Percentiles rank a stretch among this genome's conserved stretches.
Evolutionary conservation across 2,888 invertebrate genomes (phyloP).

Genomic region (Dryadula phaetusa): DNA sequence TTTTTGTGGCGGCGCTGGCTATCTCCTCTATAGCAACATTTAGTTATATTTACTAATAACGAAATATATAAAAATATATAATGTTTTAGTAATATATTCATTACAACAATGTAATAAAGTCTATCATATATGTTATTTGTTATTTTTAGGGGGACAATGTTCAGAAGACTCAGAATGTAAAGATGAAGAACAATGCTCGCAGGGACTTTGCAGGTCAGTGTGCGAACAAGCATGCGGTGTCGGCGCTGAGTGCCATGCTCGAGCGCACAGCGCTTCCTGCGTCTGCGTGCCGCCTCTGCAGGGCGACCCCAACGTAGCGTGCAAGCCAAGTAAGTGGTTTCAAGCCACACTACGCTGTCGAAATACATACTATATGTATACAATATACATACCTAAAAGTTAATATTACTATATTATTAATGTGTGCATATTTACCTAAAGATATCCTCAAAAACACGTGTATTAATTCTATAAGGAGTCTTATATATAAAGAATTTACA

Average conservation of each 20-base stretch:
- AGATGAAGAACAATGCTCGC: conserved; percentile 88
- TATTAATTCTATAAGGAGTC: too few species aligned
- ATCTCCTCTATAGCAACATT: background rate
- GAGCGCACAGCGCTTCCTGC: conserved; percentile 91
- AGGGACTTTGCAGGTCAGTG: conserved; percentile 90
- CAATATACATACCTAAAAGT: too few species aligned
- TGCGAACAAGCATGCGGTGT: conserved; percentile 90
- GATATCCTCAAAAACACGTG: too few species aligned
- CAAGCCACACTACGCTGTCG: too few species aligned
- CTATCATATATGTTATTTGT: background rate
- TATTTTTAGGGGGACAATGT: conserved; percentile 84
- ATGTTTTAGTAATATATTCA: background rate
- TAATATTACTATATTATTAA: too few species aligned
- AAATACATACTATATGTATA: background rate
- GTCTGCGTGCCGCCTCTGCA: conserved; percentile 88
- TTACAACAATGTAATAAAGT: background rate
- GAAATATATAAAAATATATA: background rate
- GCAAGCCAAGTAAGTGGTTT: conserved; percentile 79
- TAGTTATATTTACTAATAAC: background rate
- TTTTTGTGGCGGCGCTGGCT: background rate
- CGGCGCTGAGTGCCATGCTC: conserved; percentile 90
- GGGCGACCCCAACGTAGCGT: conserved; percentile 93
- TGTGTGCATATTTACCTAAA: too few species aligned
- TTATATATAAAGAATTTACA: too few species aligned
- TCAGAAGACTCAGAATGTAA: conserved; percentile 89